Evolutionary conservation across 2,888 invertebrate species (phyloP), one percentile per base, ranked within the genome.

Genomic region (Erebia palarica): DNA sequence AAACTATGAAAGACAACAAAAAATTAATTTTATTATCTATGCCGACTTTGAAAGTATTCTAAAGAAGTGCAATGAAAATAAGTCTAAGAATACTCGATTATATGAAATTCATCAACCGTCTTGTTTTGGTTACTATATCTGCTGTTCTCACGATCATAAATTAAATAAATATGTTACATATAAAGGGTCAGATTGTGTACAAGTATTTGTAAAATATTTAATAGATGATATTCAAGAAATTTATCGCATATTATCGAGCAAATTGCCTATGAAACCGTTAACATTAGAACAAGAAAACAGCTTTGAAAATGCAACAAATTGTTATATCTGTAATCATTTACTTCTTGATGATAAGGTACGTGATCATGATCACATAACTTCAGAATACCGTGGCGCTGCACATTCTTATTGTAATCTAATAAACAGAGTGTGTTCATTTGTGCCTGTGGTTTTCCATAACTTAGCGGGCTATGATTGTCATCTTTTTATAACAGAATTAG

Each of bases 111-210:
- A 77, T 61, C 27, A 71, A 27, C 74, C 76, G 10, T 73, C 74
- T 65, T 66, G 73, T 69, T 78, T 78, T 65, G 78, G 59, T 16
- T 75, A 73, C 59, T 75, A 78, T 55, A 73, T 78, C 47, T 74
- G 72, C 27, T 78, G 75, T 61, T 73, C 66, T 10, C 73, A 75
- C 61, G 69, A 78, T 63, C 10, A 5, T 1, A 74, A 55, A 9
- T 60, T 76, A n/a, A 77, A 77, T 69, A 76, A 75, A 58, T 76
- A 55, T 70, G 73, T 77, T 16, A 27, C 72, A 65, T 72, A 72
- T 42, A 61, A 68, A 55, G 72, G 72, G 14, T 18, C 68, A 60
- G 65, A 72, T 65, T 73, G 72, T 59, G 73, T 64, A 11, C 27
- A 73, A 57, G 42, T 66, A 44, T 75, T 75, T 64, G 44, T 75